Conservation (phyloP, 2,113 vertebrate species). For the Pterocles gutturalis region DNA sequence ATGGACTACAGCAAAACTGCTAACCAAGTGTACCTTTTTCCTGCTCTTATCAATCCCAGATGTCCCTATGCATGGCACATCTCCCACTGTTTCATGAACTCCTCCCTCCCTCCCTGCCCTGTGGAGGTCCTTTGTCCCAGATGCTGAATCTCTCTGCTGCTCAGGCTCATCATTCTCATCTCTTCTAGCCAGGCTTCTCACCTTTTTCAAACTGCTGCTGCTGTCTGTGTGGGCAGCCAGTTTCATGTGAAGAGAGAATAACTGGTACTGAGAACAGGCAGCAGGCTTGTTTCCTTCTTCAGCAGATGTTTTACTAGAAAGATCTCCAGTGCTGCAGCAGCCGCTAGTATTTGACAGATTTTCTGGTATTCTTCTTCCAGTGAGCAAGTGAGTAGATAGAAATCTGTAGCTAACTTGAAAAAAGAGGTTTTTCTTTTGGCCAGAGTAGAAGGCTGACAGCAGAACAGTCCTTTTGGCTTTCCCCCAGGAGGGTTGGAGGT, state of each 20-base stretch:
- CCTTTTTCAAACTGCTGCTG: not conserved
- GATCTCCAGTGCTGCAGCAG: not conserved
- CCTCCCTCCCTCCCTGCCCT: accelerated
- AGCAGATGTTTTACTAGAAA: not conserved
- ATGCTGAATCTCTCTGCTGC: not conserved
- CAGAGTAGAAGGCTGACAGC: not conserved
- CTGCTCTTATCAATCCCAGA: not conserved
- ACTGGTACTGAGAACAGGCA: not conserved
- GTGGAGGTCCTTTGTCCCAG: not conserved
- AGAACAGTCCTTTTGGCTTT: not conserved
- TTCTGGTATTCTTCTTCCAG: not conserved
- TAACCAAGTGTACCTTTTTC: not conserved
- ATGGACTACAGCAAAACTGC: not conserved
- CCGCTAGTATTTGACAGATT: not conserved
- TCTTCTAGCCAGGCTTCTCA: not conserved
- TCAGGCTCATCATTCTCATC: not conserved
- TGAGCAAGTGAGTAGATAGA: not conserved
- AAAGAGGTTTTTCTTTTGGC: not conserved
- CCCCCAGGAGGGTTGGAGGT: not conserved
- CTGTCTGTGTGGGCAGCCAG: not conserved
- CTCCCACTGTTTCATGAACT: not conserved
- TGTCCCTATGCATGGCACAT: not conserved
- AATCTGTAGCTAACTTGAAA: not conserved
- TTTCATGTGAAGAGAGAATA: not conserved
- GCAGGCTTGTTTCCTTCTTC: not conserved